These are phyloP conservation scores for Vanacampus margaritifer DNA, from an alignment of 2,113 vertebrate genomes.

Conservation along the genomic window DNA sequence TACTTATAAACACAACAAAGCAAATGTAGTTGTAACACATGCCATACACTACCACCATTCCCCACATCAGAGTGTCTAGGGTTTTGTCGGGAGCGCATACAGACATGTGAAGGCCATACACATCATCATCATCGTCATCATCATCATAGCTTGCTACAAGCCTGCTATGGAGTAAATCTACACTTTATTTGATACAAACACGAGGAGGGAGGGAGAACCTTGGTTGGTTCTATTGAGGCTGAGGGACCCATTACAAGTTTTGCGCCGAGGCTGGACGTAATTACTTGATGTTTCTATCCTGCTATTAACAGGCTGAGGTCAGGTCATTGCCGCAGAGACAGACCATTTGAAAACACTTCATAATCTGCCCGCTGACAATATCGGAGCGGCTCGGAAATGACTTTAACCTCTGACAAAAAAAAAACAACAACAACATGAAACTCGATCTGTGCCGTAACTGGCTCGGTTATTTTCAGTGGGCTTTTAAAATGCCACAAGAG, in stretches of 20 bases:
- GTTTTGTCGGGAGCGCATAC: neutral
- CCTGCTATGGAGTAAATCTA: constrained; percentile 2
- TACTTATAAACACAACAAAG: too few species aligned
- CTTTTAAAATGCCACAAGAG: constrained; percentile 4
- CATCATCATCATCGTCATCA: neutral
- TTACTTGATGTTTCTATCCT: constrained; percentile 44
- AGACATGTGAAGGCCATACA: neutral
- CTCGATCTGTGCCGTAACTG: neutral
- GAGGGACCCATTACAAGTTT: constrained; percentile 10
- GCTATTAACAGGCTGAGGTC: constrained; percentile 18
- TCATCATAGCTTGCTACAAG: neutral
- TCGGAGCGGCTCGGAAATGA: neutral
- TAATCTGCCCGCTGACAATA: neutral
- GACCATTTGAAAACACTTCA: constrained; percentile 19
- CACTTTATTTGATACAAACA: constrained; percentile 12
- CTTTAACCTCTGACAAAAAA: constrained; percentile 14
- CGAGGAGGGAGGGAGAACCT: neutral
- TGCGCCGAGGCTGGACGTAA: constrained; percentile 33
- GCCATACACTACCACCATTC: neutral
- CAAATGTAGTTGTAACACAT: too few species aligned
- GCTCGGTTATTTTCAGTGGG: constrained; percentile 10
- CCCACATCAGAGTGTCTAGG: neutral
- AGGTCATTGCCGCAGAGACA: constrained; percentile 12
- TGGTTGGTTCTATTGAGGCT: neutral
- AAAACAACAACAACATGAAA: constrained; percentile 14